phyloP scores from a whole-genome alignment of 2,797 vertebrate genomes.

The Pristis pectinata region DNA sequence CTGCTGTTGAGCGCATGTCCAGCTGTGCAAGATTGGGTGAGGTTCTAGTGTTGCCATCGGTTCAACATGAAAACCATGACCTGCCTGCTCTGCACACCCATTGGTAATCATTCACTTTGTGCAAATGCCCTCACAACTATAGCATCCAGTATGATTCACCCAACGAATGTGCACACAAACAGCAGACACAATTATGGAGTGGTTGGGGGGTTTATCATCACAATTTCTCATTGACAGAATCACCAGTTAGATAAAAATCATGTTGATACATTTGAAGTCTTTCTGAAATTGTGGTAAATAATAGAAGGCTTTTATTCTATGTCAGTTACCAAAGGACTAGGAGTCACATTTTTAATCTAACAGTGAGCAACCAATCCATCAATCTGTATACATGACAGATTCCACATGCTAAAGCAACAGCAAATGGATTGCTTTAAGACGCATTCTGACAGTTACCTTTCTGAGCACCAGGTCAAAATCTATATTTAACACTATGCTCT shows the following conservation, averaged over 20 bases:
- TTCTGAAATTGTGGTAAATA: not conserved
- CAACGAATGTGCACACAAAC: too few species aligned
- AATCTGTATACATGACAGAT: not conserved
- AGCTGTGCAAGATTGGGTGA: too few species aligned
- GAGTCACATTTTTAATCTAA: not conserved
- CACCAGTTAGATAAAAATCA: not conserved
- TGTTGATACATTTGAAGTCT: not conserved
- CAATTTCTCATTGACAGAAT: not conserved
- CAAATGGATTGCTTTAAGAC: not conserved
- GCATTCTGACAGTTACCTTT: not conserved
- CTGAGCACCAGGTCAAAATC: not conserved
- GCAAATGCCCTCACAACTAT: too few species aligned
- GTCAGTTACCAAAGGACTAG: not conserved
- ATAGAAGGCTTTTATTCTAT: not conserved
- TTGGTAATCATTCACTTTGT: too few species aligned
- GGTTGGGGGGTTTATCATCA: too few species aligned
- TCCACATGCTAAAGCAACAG: not conserved
- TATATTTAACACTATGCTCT: not conserved
- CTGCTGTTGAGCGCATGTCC: too few species aligned
- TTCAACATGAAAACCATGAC: too few species aligned
- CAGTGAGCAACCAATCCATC: not conserved
- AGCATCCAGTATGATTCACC: not conserved
- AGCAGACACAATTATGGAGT: too few species aligned
- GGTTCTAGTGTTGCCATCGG: too few species aligned
- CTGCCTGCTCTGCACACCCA: too few species aligned